Percentiles rank a stretch among this genome's conserved stretches.
Conservation (phyloP, 2,113 vertebrate species). For the Dasypus novemcinctus region DNA sequence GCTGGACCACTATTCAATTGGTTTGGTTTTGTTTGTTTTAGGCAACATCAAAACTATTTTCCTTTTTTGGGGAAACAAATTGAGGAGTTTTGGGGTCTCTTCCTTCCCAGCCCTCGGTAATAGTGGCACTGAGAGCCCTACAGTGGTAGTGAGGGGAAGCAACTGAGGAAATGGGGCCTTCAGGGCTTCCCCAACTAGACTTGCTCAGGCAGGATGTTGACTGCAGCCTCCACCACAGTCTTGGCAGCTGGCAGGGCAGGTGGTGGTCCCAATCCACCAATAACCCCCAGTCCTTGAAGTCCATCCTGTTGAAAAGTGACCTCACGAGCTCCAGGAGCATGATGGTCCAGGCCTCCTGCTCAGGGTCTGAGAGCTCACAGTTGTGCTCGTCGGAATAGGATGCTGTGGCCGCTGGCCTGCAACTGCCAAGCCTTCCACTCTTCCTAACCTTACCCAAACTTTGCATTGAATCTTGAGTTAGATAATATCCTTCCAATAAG, state of each 20-base stretch:
- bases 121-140: neutral
- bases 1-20: neutral
- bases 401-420: too few relatives aligned
- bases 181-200: neutral
- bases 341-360: too few relatives aligned
- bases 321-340: too few relatives aligned
- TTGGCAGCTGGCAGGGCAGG: slow-evolving; percentile 90
- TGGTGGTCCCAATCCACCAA: slow-evolving; percentile 90
- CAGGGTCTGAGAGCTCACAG: too few relatives aligned
- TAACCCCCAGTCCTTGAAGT: slow-evolving; percentile 86
- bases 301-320: slow-evolving; percentile 91
- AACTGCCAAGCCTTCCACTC: neutral
- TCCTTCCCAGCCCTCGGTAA: neutral
- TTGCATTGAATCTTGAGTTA: neutral
- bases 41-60: neutral
- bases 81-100: neutral
- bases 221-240: slow-evolving; percentile 81
- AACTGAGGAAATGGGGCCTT: neutral
- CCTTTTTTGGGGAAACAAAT: neutral
- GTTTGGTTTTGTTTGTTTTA: neutral
- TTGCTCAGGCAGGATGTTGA: neutral
- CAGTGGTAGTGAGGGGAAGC: neutral
- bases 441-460: neutral
- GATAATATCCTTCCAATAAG: neutral
- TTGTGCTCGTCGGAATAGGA: too few relatives aligned